Evolutionary conservation across 2,113 vertebrate genomes (phyloP), one percentile per base, ranked within the genome.

Genomic region (Apistogramma diplotaenia): DNA sequence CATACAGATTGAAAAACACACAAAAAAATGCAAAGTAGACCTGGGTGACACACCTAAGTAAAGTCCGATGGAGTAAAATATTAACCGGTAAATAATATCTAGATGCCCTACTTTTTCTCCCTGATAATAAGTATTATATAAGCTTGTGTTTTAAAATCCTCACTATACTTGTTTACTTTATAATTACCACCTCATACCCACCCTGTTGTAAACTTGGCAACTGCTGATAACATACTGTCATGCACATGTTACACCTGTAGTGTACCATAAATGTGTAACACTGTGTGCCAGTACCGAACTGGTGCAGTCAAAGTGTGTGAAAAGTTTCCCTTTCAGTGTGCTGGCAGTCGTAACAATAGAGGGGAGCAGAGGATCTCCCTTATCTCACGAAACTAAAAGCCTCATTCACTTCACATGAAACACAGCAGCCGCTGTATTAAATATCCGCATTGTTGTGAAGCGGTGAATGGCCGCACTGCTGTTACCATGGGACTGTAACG

Each of bases 361-460:
- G 35, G 56, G 82, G 59, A 65, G 73, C 79, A 79, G 62, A 87
- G 65, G n/a, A 85, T 89, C 84, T 87, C 82, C 79, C 78, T 92
- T 92, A 87, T 89, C 84, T 88, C 62, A 78, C 37, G 19, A 84
- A 91, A 90, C 90, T 74, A 83, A 92, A 87, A 88, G 74, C 84
- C 55, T 84, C 65, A 89, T 93, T 91, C 86, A 89, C 62, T 25
- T 65, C 71, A 79, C 90, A 91, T 89, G 88, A 93, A 92, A 91
- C 76, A 11, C 35, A 58, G 87, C 85, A 87, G 91, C 92, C 90
- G 90, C 87, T 72, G 93, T 90, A 94, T 94, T 93, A 93, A 93
- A 93, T 94, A 90, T 91, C 88, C 82, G 86, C 92, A 91, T 89
- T 91, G 85, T 93, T 87, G 82, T 93, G 57, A 73, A 86, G 90